Evolutionary conservation across 37 sponge, comb jelly and placozoan species (phyloP).

Genomic region (Hormiphora californensis): DNA sequence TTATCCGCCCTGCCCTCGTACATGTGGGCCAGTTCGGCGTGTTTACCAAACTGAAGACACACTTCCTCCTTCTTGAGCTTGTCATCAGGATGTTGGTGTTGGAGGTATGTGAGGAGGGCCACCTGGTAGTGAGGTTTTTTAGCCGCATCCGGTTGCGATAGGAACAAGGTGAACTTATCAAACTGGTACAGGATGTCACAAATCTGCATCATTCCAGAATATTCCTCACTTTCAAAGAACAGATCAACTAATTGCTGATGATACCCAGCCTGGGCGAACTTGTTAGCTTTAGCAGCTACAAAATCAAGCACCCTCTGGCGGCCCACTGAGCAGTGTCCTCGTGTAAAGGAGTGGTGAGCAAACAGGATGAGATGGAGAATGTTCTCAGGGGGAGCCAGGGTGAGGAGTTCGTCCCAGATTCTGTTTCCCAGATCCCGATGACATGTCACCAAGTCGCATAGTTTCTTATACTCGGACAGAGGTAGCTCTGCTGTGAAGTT

Average conservation of each 20-base stretch:
- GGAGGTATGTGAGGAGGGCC: background rate
- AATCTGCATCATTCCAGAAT: slow-evolving; percentile 12
- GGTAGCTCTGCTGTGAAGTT: background rate
- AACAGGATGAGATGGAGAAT: slow-evolving; percentile 12
- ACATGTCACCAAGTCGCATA: background rate
- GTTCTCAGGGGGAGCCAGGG: slow-evolving; percentile 2
- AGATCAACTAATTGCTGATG: slow-evolving; percentile 17
- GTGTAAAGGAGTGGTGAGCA: slow-evolving; percentile 17
- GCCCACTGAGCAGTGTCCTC: slow-evolving; percentile 15
- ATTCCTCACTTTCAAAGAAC: slow-evolving; percentile 34
- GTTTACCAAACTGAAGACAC: slow-evolving; percentile 18
- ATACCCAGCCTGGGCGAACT: slow-evolving; percentile 36
- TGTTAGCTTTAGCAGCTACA: slow-evolving; percentile 10
- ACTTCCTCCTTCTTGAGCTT: background rate
- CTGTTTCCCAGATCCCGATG: background rate
- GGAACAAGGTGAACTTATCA: background rate
- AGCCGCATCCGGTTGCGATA: background rate
- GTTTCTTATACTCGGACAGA: slow-evolving; percentile 22
- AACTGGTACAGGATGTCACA: slow-evolving; percentile 24
- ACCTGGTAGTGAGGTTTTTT: slow-evolving; percentile 38
- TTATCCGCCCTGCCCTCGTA: background rate
- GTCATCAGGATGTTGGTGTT: slow-evolving; percentile 15
- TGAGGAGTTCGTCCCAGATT: slow-evolving; percentile 17
- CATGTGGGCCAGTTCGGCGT: background rate
- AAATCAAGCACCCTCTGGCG: slow-evolving; percentile 15